These are phyloP conservation scores for Meloidogyne chitwoodi DNA, from an alignment of 1,140 invertebrate species.

Conservation along the genomic window DNA sequence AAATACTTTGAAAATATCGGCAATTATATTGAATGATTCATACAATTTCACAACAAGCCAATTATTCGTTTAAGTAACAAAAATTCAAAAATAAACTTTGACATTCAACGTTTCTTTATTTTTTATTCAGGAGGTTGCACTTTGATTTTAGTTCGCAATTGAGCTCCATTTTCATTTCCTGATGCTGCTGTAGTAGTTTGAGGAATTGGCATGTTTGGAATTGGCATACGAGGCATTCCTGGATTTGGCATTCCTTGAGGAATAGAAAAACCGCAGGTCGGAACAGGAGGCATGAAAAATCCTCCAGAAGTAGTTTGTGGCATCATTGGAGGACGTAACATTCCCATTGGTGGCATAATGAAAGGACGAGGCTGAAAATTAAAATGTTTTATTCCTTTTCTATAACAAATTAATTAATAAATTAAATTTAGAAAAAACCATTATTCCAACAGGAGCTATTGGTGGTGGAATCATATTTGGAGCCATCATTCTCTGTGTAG, in stretches of 20 bases:
- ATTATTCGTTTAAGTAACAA: too few species aligned
- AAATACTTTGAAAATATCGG: too few species aligned
- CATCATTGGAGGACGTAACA: slow-evolving; percentile 13
- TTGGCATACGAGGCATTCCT: not conserved
- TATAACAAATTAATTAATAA: too few species aligned
- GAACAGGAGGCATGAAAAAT: slow-evolving; percentile 1
- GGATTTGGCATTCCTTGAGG: not conserved
- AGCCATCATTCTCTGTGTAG: slow-evolving; percentile 39
- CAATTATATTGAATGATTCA: too few species aligned
- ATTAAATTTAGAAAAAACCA: not conserved
- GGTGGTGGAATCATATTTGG: slow-evolving; percentile 23
- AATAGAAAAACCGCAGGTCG: not conserved
- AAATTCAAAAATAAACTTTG: too few species aligned
- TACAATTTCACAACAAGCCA: too few species aligned
- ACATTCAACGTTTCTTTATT: not conserved
- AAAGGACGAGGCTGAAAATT: not conserved
- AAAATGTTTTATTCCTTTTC: too few species aligned
- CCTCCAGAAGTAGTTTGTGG: not conserved
- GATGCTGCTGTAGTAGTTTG: not conserved
- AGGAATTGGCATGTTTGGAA: not conserved
- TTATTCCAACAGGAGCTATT: slow-evolving; percentile 6
- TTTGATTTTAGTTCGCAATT: slow-evolving; percentile 3
- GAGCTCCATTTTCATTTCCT: not conserved
- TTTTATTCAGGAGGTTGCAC: not conserved
- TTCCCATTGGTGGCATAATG: slow-evolving; percentile 16